Base-by-base conservation (phyloP, 1,140 invertebrate species). In the Pseudachorutes palmiensis region DNA sequence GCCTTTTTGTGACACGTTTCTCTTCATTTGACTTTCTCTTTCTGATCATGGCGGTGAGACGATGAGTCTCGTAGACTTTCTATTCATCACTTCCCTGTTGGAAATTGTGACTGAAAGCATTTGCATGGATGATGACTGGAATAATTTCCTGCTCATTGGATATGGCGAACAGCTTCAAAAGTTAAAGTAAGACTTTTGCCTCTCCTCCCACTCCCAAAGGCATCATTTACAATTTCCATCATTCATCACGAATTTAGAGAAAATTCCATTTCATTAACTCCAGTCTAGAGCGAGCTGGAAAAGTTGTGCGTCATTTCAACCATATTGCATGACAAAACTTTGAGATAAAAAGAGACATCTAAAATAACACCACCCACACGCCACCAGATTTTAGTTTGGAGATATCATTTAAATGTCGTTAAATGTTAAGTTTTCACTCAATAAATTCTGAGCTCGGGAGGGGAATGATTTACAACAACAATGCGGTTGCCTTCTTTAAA, bases 231-330 rank as follows among this genome's bases (percentile, higher is more conserved):
- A 45, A 45, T 45, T 45, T 45, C 36, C 36, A 45, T 45, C 36
- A 45, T 45, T 45, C 36, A 45, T 45, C 36, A 45, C 51, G 24
- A 22, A 55, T 14, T 55, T 55, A 55, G 24, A 55, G 51, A 55
- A 55, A 24, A 14, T 55, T 26, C 24, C 51, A 55, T 55, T 55
- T 55, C 51, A 55, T 55, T 55, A 55, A 55, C 12, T 55, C 36
- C 19, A 19, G 19, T 19, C n/a, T n/a, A n/a, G n/a, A n/a, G n/a
- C n/a, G n/a, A n/a, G n/a, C n/a, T 41, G 36, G 19, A 19, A 41
- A 41, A 41, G 5, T 41, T 19, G 19, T 41, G 5, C 5, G 36
- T 41, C 5, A 5, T 9, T 41, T 41, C 5, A 41, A 5, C 19
- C 19, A 9, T 19, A 9, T 41, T 41, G 5, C 36, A 9, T 19